Evolutionary conservation across 2,888 invertebrate species (phyloP), one percentile per base, ranked within the genome.

Genomic region (Andrena flavipes): DNA sequence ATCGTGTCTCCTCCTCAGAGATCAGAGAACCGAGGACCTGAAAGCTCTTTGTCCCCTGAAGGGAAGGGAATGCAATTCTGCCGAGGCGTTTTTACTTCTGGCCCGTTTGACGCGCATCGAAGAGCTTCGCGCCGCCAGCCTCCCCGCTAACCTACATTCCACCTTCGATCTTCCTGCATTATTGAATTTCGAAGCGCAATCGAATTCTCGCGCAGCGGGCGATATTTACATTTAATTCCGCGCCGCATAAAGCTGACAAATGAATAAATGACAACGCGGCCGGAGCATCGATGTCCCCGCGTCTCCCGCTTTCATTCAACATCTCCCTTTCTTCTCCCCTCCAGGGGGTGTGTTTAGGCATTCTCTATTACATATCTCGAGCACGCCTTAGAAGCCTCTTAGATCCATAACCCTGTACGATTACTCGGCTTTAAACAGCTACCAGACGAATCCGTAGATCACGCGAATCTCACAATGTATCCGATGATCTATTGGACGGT

Each of bases 201-300:
- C 69, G 62, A 74, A 75, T 82, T 70, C 82, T 59, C 69, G 49
- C 26, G 42, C 59, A 56, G 26, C 26, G 64, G 33, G 20, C 29
- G 51, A 65, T 75, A 82, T 82, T 82, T 75, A 81, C 82, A 82
- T 82, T 82, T 81, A 75, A 65, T 80, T 68, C 59, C 26, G 48
- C 42, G 23, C 63, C 64, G 51, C 63, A 63, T 49, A 49, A 64
- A 68, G 35, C 62, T 10, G 48, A 13, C 48, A 72, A 69, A 69
- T 77, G 79, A 77, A 79, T 79, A 79, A 79, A 70, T 70, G 62
- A 33, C 54, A 26, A 16, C 23, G 51, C 67, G 29, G 42, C 10
- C 51, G 69, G 48, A 10, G 13, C 13, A 8, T 2, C 42, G 16
- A 42, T 42, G 42, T 4, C 4, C 16, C 42, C 5, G 0, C 16